Percentiles rank a stretch among this genome's conserved stretches.
Evolutionary conservation across 1,140 invertebrate genomes (phyloP).

Genomic region (Tetranychus cinnabarinus): DNA sequence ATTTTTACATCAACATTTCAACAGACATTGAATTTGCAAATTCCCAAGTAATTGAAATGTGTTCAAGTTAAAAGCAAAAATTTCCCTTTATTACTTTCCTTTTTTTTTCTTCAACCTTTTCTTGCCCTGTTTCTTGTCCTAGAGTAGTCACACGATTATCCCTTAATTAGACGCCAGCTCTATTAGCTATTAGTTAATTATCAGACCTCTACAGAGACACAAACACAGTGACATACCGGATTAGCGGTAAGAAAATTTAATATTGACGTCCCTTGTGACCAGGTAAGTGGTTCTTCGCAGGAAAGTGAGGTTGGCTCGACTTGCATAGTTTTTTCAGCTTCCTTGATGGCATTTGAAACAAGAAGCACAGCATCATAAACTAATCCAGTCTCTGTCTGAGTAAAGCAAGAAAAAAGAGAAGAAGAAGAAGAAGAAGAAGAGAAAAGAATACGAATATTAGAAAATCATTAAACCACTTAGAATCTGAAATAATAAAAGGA

Average conservation of each 20-base stretch:
- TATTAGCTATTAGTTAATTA: no score
- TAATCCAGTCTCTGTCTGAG: conserved; percentile 7
- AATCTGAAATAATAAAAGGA: no score
- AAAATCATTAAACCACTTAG: no score
- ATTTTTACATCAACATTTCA: neutral
- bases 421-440: neutral
- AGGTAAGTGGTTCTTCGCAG: conserved; percentile 67
- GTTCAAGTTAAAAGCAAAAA: neutral
- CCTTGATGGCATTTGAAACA: conserved; percentile 20
- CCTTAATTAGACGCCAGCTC: no score
- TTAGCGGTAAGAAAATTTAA: conserved; percentile 80
- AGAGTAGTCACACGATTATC: no score
- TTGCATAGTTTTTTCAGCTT: conserved; percentile 12
- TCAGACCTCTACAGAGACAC: no score
- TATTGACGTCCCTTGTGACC: conserved; percentile 77
- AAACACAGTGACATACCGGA: no score
- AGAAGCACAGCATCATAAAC: conserved; percentile 23
- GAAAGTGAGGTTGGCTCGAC: conserved; percentile 44
- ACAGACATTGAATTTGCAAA: neutral
- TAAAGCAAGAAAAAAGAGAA: no score
- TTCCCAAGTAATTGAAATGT: neutral
- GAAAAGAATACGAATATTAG: no score
- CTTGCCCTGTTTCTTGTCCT: no score
- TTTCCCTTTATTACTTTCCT: neutral
- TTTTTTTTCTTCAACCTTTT: neutral